Base-by-base conservation (phyloP, 2,113 vertebrate genomes). In the Oryzias woworae region DNA sequence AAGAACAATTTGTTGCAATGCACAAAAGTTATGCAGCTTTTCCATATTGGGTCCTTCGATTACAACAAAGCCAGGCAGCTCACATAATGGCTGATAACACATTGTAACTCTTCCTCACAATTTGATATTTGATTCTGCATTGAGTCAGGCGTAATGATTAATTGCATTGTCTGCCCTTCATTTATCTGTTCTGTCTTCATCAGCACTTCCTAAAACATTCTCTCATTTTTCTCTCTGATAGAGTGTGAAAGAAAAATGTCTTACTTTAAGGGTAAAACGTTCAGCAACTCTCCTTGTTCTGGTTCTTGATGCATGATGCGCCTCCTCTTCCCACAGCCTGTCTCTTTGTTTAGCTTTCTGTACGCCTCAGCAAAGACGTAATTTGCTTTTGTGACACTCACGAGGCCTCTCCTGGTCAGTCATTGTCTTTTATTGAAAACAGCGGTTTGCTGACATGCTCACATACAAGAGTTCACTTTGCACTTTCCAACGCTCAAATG, bases 131-230 rank as follows among this genome's bases (percentile, higher is more conserved):
- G 62, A 81, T 82, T 77, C 71, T 55, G 60, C 72, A 18, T 81
- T 81, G 59, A 61, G 64, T 67, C 7, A 56, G 56, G 66, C 78
- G 77, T 71, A 57, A 62, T 83, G 84, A 88, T 86, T 71, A 82
- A 85, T 73, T 69, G 67, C 76, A n/a, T 66, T 55, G 69, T 43
- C 20, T 53, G 58, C 66, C 73, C 66, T 66, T 75, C 69, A 84
- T 88, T 84, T 82, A 75, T 81, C 80, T 79, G 56, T 1, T 66
- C 69, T 72, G 83, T 78, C 81, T 78, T 82, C 80, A 85, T 82
- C 84, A 82, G 69, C 77, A 69, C 71, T 78, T 87, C 64, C 69
- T 53, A 41, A 74, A 58, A 82, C 55, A 57, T 61, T 58, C 59
- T 52, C 66, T 78, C 62, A 82, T 85, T 87, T 81, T 80, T 83